Percentiles rank a stretch among this genome's conserved stretches.
phyloP scores from a whole-genome alignment of 2,888 invertebrate species.

The Orchestes rusci region DNA sequence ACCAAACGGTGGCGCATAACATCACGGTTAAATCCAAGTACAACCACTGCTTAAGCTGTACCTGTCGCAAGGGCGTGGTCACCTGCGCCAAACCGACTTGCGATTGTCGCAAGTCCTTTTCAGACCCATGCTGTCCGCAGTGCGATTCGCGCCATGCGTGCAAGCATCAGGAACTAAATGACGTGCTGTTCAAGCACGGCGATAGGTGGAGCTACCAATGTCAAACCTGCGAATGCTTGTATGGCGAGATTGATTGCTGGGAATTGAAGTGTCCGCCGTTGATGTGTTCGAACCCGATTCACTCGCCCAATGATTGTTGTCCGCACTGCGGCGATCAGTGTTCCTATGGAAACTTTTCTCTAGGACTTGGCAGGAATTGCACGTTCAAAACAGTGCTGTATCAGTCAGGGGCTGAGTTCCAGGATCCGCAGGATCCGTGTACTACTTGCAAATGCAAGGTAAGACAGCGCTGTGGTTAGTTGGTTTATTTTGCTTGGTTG shows the following conservation, averaged over 20 bases:
- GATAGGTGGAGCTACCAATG: slow-evolving; percentile 84
- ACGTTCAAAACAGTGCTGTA: slow-evolving; percentile 54
- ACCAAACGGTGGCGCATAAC: slow-evolving; percentile 55
- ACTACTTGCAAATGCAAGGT: slow-evolving; percentile 70
- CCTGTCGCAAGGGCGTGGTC: slow-evolving; percentile 55
- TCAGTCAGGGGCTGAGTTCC: slow-evolving; percentile 53
- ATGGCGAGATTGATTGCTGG: slow-evolving; percentile 81
- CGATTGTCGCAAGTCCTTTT: slow-evolving; percentile 22
- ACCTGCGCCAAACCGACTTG: slow-evolving; percentile 62
- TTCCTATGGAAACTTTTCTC: slow-evolving; percentile 33
- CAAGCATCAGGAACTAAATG: slow-evolving; percentile 63
- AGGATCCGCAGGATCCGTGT: slow-evolving; percentile 57
- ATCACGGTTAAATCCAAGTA: slow-evolving; percentile 44
- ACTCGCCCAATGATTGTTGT: slow-evolving; percentile 63
- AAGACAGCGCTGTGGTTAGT: no score
- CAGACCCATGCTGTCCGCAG: slow-evolving; percentile 65
- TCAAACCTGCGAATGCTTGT: slow-evolving; percentile 86
- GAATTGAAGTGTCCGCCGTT: slow-evolving; percentile 74
- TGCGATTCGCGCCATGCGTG: slow-evolving; percentile 69
- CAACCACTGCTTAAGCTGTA: slow-evolving; percentile 47
- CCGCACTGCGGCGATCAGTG: slow-evolving; percentile 58
- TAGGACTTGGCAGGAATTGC: slow-evolving; percentile 49
- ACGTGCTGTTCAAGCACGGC: slow-evolving; percentile 70
- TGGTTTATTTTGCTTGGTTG: slow-evolving; percentile 32
- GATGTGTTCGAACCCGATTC: slow-evolving; percentile 56